A percentile compares a stretch with the other conserved stretches of the same genome.
Evolutionary conservation across 23 tunicate species (phyloP).

Genomic region (Trididemnum clinides): DNA sequence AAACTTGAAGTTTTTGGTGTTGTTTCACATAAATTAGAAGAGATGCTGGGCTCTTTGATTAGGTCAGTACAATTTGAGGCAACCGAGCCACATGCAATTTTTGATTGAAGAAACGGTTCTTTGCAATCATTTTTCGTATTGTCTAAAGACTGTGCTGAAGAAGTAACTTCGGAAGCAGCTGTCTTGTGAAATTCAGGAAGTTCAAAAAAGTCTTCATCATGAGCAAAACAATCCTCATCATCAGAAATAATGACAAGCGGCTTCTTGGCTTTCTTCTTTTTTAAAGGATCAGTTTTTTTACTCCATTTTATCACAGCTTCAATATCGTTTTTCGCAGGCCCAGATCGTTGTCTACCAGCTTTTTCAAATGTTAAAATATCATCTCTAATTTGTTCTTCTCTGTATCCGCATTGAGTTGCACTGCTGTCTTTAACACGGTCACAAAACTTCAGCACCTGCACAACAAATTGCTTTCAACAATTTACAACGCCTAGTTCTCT

Average conservation of each 20-base stretch:
- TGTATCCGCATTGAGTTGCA: neutral
- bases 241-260: neutral
- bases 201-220: neutral
- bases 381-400: neutral
- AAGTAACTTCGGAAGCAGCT: no score
- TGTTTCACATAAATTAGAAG: no score
- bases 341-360: neutral
- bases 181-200: no score
- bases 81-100: no score
- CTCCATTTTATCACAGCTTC: neutral
- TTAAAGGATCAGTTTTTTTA: neutral
- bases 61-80: no score
- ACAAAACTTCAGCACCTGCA: constrained; percentile 41
- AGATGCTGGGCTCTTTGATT: no score
- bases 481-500: neutral
- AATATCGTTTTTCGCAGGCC: neutral
- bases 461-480: neutral
- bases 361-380: no score
- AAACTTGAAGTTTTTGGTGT: no score
- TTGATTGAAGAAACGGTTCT: no score
- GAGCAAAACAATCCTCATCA: neutral
- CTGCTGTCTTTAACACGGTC: constrained; percentile 19
- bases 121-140: no score
- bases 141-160: no score
- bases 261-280: neutral